Evolutionary conservation across 2,797 vertebrate genomes (phyloP).

Genomic region (Otolemur crassicaudatus): DNA sequence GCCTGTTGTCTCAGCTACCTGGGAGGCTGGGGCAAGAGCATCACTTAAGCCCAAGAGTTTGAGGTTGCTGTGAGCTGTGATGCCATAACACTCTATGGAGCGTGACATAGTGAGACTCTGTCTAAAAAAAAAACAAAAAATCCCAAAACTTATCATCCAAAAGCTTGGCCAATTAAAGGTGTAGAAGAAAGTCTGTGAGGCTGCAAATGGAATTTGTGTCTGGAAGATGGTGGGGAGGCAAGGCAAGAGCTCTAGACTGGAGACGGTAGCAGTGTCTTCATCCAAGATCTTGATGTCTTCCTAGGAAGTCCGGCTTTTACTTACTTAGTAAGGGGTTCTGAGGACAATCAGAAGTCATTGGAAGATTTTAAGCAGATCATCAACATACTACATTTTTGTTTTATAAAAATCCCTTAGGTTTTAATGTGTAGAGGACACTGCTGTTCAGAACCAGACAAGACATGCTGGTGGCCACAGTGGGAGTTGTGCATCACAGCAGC

Average conservation of each 20-base stretch:
- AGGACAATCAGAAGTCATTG: not conserved
- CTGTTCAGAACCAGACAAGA: not conserved
- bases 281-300: not conserved
- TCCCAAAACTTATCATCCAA: not conserved
- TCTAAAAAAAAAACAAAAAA: too few species aligned
- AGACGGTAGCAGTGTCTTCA: not conserved
- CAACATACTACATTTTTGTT: not conserved
- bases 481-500: not conserved
- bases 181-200: not conserved
- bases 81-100: too few species aligned
- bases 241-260: not conserved
- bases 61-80: too few species aligned
- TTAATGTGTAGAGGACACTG: not conserved
- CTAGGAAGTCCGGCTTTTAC: not conserved
- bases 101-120: too few species aligned
- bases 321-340: not conserved
- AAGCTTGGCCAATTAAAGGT: not conserved
- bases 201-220: not conserved
- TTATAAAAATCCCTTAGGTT: not conserved
- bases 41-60: too few species aligned
- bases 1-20: too few species aligned
- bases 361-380: not conserved
- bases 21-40: too few species aligned
- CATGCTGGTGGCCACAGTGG: fast-evolving
- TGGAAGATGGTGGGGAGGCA: not conserved